These are phyloP conservation scores for Dipodomys ordii DNA, from an alignment of 2,113 vertebrate species.

Conservation along the genomic window DNA sequence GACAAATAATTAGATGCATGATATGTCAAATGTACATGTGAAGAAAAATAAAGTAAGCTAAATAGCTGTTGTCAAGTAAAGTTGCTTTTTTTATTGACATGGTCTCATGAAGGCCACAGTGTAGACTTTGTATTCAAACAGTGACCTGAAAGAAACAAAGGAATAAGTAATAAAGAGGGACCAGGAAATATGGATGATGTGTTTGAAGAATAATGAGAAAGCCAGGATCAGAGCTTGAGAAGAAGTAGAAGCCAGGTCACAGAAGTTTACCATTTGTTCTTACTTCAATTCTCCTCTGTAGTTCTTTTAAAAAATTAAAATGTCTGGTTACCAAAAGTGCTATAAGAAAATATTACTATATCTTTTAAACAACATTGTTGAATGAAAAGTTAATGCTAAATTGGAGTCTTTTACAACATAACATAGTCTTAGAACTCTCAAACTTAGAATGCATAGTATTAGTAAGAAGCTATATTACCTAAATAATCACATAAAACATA, in stretches of 20 bases:
- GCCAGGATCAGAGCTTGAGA: background rate
- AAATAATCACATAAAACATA: background rate
- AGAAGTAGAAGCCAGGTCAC: background rate
- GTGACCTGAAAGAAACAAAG: conserved; percentile 19
- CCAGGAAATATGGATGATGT: background rate
- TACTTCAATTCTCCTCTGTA: background rate
- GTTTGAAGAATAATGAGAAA: conserved; percentile 9
- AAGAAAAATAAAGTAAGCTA: background rate
- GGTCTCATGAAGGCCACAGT: background rate
- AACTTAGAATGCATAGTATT: background rate
- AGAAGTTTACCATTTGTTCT: background rate
- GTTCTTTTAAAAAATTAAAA: conserved; percentile 18
- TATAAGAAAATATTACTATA: conserved; percentile 11
- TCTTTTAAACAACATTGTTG: background rate
- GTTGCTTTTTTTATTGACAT: background rate
- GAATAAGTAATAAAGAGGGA: background rate
- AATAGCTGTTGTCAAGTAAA: background rate
- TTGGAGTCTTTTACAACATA: background rate
- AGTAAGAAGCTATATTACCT: background rate
- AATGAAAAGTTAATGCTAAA: background rate
- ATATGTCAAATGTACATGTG: background rate
- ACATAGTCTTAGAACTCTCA: conserved; percentile 46
- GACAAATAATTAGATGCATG: background rate
- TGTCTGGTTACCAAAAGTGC: background rate
- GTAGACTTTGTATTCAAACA: background rate